Evolutionary conservation across 2,888 invertebrate genomes (phyloP).

Genomic region (Dryocosmus kuriphilus): DNA sequence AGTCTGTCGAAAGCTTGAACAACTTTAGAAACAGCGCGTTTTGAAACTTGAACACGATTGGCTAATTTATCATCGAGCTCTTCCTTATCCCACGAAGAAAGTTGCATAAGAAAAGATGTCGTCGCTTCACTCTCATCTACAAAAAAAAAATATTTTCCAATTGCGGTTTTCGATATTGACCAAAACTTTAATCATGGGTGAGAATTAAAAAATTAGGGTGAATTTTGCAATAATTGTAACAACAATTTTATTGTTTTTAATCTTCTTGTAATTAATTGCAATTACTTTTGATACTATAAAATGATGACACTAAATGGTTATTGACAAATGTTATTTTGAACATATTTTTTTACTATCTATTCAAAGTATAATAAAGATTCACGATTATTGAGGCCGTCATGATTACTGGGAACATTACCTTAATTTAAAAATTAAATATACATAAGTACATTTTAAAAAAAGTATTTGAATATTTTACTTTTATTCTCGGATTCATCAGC

Average conservation of each 20-base stretch:
- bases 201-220: not conserved
- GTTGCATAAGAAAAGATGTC: slow-evolving; percentile 95
- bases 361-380: no score
- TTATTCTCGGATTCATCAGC: slow-evolving; percentile 97
- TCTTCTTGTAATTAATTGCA: no score
- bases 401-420: no score
- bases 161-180: not conserved
- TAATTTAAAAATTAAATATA: no score
- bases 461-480: slow-evolving; percentile 81
- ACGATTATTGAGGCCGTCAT: no score
- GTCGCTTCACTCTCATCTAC: slow-evolving; percentile 97
- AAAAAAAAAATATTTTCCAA: slow-evolving; percentile 62
- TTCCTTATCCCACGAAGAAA: slow-evolving; percentile 98
- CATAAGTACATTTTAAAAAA: not conserved
- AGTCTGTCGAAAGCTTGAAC: slow-evolving; percentile 97
- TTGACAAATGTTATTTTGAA: no score
- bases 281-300: no score
- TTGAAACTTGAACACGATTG: slow-evolving; percentile 97
- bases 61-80: slow-evolving; percentile 97
- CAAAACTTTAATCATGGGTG: not conserved
- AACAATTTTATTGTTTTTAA: no score
- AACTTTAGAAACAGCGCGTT: slow-evolving; percentile 97
- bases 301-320: no score
- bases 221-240: not conserved
- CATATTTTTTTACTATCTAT: no score